Conservation (phyloP, 2,797 vertebrate species). For the Pangasius krempfi region DNA sequence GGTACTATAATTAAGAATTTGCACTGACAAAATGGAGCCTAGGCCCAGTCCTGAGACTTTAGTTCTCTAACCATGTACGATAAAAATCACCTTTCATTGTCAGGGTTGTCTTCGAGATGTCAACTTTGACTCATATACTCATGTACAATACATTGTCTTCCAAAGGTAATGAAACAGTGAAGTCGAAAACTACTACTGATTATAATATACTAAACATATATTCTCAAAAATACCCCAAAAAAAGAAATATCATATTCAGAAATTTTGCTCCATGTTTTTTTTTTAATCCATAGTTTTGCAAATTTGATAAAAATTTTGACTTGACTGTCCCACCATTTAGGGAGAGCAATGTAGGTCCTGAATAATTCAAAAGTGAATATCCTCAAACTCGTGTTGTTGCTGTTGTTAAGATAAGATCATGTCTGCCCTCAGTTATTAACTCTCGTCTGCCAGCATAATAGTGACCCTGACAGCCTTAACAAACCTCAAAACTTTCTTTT, state of each 20-base stretch:
- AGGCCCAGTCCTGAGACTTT: constrained; percentile 50
- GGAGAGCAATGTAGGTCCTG: not conserved
- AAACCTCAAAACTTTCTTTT: constrained; percentile 17
- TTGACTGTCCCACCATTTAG: not conserved
- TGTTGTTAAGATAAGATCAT: not conserved
- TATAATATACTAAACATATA: constrained; percentile 4
- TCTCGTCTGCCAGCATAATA: not conserved
- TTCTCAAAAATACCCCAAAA: not conserved
- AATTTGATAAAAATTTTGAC: not conserved
- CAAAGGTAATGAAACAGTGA: constrained; percentile 9
- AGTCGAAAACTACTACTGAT: constrained; percentile 10
- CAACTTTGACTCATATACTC: constrained; percentile 9
- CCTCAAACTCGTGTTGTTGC: not conserved
- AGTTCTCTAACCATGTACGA: constrained; percentile 32
- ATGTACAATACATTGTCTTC: not conserved
- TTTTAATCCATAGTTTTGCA: not conserved
- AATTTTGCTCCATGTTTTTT: not conserved
- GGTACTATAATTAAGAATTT: constrained; percentile 45
- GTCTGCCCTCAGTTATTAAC: not conserved
- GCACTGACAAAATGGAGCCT: constrained; percentile 44
- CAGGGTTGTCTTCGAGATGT: constrained; percentile 25
- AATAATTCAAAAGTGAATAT: not conserved
- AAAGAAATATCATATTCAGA: not conserved
- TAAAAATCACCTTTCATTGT: constrained; percentile 12
- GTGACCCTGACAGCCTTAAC: not conserved